Evolutionary conservation across 2,888 invertebrate species (phyloP), one percentile per base, ranked within the genome.

Genomic region (Cyaniris semiargus): DNA sequence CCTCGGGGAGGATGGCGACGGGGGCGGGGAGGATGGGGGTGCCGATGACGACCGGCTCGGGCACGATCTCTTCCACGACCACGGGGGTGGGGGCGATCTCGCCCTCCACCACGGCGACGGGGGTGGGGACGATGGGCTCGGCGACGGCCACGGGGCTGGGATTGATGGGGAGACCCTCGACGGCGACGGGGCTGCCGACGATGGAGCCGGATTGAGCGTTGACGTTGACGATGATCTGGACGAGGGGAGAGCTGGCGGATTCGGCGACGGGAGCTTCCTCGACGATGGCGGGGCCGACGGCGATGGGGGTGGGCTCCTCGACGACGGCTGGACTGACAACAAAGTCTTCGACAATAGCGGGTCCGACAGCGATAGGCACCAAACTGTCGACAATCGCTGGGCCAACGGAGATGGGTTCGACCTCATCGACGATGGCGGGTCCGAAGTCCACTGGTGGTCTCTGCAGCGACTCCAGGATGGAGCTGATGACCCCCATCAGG

Each of bases 1-100:
- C 79, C n/a, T 86, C 87, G 74, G 87, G 87, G 70, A 87, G 85
- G 79, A 80, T 81, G 76, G 86, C 82, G 21, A 81, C 87, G 81
- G 86, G 84, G 8, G 81, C 79, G 74, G 87, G 85, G 79, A 87
- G 76, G 81, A 86, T 80, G 77, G 86, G 85, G 77, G 82, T 80
- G 0, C 80, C 85, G 77, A 84, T 82, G 70, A 80, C 70, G 77
- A 86, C 83, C 80, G 85, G 83, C 76, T 83, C 70, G 31, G 70
- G 70, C 31, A 8, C 34, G 31, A 34, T 23, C 70, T 70, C 70
- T 34, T 70, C 83, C n/a, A 53, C 74, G 27, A 31, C 2, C 15
- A 34, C 75, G 21, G 75, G 75, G 31, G 53, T 75, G 15, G 75
- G 75, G 31, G 0, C 18, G 75, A 75, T 75, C 18, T 23, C 27